Evolutionary conservation across 2,888 invertebrate species (phyloP), one percentile per base, ranked within the genome.

Genomic region (Zygogramma bicolorata): DNA sequence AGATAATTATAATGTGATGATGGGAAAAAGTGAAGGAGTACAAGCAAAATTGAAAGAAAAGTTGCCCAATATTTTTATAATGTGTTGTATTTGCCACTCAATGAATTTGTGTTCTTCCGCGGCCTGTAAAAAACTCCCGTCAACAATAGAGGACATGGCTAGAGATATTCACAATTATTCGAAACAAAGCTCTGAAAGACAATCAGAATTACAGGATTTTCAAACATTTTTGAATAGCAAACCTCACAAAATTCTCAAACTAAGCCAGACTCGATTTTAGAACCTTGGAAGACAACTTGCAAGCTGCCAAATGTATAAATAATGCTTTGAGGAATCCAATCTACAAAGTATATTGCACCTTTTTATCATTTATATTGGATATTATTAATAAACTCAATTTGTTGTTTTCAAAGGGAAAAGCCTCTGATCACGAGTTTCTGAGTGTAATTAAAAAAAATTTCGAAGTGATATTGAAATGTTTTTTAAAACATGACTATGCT

Each of bases 301-400:
- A 42, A 42, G 42, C 42, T 42, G 42, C 4, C 1, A 42, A 42
- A 15, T 42, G 42, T n/a, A 42, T 42, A n/a, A 4, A 2, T n/a
- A 40, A 42, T 68, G 42, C 42, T 42, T 42, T 42, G 42, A 42
- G 42, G 42, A 42, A 42, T 42, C 42, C 42, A 42, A 42, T 42
- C n/a, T 42, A 10, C 42, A 42, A 10, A 42, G 42, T 42, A 7
- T 42, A 42, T 42, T n/a, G 15, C n/a, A 42, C 42, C 5, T 42
- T 42, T n/a, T 42, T 42, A 5, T 42, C 7, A 42, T 7, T 7
- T 42, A 61, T 22, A 6, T 34, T 61, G 42, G 46, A 68, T 13
- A 42, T 42, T 42, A 15, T 42, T 13, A 42, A 42, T 42, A 42
- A 7, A 42, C 15, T 42, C n/a, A 42, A 42, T 42, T 42, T 42